Base-by-base conservation (phyloP, 2,888 invertebrate species). In the Ormyrus thymus region DNA sequence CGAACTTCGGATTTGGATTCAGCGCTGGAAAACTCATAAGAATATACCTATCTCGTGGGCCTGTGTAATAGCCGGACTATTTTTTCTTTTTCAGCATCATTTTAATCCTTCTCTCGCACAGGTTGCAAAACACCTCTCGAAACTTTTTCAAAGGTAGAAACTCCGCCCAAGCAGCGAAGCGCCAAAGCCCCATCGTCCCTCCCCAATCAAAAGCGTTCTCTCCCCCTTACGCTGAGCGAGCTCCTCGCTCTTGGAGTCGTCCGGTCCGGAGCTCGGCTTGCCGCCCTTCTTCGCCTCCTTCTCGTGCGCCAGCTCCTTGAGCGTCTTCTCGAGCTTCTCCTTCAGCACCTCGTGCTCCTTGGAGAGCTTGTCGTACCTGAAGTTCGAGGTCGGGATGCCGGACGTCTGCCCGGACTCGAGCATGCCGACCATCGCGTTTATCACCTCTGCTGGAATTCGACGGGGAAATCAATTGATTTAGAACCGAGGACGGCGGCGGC, bases 281-380 rank as follows among this genome's bases (percentile, higher is more conserved):
- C 87, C 71, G 29, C 15, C 13, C 62, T 56, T 56, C 91, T 82
- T 92, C 89, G 83, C 93, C 87, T 93, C 93, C 89, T 86, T 88
- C 73, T 86, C 84, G 29, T 83, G 81, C 4, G 82, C 82, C 51
- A 87, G 82, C 71, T 87, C 87, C 70, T 85, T 86, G 71, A 84
- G 77, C 8, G 85, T 82, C 64, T 85, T 86, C 48, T 89, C 90
- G 6, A 87, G 80, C 68, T 89, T 88, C 68, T 88, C 86, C 77
- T 89, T 89, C 5, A 89, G 82, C 53, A 81, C 59, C 68, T 89
- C 89, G 79, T 89, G 83, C 69, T 90, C 90, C 72, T 87, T 89
- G 6, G 82, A n/a, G 4, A 90, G 83, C 76, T 85, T 87, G 8
- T 89, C 88, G 48, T 87, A 87, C 72, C 87, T 89, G 7, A 82